These are phyloP conservation scores for Drosophila longiperda DNA, from an alignment of 2,888 invertebrate genomes.

Conservation along the genomic window DNA sequence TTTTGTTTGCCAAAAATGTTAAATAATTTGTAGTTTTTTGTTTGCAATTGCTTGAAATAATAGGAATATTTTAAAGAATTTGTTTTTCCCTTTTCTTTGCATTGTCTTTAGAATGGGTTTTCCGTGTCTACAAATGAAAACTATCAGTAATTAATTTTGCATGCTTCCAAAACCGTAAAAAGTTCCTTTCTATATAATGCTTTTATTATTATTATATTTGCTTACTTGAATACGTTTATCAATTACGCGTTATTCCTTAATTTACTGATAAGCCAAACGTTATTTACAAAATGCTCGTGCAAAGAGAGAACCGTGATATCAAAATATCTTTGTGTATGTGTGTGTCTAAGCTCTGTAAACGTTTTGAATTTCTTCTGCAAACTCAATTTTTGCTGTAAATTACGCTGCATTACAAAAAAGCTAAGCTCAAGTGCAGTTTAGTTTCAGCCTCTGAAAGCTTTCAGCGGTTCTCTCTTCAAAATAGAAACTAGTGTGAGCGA, in stretches of 20 bases:
- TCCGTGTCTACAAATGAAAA: conserved; percentile 59
- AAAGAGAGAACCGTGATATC: not conserved
- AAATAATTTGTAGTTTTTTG: conserved; percentile 52
- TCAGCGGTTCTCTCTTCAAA: conserved; percentile 3
- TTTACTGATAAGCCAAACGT: conserved; percentile 10
- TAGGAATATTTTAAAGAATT: conserved; percentile 26
- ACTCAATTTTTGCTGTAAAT: conserved; percentile 10
- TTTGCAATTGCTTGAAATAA: conserved; percentile 39
- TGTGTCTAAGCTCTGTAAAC: conserved; percentile 3
- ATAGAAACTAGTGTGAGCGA: not conserved
- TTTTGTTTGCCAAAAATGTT: conserved; percentile 80
- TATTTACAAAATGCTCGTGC: conserved; percentile 43
- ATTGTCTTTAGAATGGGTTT: conserved; percentile 22
- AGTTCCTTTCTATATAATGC: conserved; percentile 69
- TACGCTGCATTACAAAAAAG: conserved; percentile 58
- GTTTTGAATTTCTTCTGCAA: conserved; percentile 16
- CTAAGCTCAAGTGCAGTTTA: conserved; percentile 65
- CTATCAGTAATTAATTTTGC: conserved; percentile 64
- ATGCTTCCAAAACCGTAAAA: conserved; percentile 77
- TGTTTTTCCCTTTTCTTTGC: conserved; percentile 4
- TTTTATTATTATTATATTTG: conserved; percentile 43
- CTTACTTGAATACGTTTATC: conserved; percentile 14
- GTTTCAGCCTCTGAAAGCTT: conserved; percentile 26
- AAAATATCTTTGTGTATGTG: not conserved
- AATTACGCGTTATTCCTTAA: conserved; percentile 1